Conservation (phyloP, 2,113 vertebrate species). For the Piprites chloris region DNA sequence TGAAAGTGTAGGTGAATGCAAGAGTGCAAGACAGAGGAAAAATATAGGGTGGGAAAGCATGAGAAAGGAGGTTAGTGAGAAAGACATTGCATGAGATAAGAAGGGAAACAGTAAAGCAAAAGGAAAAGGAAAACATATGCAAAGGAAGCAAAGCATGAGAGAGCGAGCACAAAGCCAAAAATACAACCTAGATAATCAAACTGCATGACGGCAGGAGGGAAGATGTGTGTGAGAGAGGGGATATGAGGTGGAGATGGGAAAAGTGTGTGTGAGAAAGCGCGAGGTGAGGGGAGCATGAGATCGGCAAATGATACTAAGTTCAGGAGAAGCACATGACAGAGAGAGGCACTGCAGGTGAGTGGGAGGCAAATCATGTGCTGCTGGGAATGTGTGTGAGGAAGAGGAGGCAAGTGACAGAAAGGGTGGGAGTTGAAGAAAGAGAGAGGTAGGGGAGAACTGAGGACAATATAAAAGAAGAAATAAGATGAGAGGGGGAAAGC, state of each 20-base stretch:
- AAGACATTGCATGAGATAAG: background rate
- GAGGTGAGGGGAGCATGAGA: background rate
- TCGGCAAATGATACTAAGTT: background rate
- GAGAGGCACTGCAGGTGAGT: background rate
- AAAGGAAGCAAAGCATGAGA: background rate
- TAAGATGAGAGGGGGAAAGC: background rate
- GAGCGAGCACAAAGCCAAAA: background rate
- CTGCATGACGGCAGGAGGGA: background rate
- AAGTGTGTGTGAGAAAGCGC: background rate
- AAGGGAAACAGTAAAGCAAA: background rate
- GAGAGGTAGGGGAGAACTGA: background rate
- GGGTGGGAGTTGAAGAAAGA: background rate
- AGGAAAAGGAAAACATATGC: background rate
- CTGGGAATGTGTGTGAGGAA: background rate
- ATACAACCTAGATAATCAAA: background rate
- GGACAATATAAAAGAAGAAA: background rate
- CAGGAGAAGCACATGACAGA: background rate
- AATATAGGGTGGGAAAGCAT: background rate
- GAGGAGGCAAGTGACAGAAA: background rate
- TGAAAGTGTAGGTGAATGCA: background rate
- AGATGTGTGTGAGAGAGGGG: background rate
- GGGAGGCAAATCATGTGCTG: background rate
- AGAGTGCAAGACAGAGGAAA: background rate
- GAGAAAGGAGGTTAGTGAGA: background rate
- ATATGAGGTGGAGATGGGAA: background rate